Evolutionary conservation across 2,888 invertebrate species (phyloP).

Genomic region (Rhogogaster chlorosoma): DNA sequence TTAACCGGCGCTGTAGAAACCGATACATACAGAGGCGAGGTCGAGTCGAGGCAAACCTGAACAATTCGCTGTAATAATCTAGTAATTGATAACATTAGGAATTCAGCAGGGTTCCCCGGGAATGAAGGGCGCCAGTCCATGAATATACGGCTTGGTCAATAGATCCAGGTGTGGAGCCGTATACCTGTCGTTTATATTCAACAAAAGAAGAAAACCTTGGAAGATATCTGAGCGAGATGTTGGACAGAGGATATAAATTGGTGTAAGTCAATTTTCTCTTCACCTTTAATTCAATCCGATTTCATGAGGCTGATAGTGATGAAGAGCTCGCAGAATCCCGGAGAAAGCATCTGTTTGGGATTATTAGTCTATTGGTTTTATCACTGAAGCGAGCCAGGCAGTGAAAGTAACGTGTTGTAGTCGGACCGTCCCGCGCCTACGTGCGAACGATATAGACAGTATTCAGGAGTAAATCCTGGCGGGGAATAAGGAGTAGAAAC

Average conservation of each 20-base stretch:
- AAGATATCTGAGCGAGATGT: neutral
- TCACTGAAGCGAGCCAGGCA: neutral
- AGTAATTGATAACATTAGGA: constrained; percentile 74
- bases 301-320: neutral
- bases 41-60: constrained; percentile 64
- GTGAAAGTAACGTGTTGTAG: neutral
- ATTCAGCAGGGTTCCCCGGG: constrained; percentile 59
- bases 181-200: neutral
- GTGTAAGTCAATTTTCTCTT: neutral
- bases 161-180: neutral
- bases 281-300: neutral
- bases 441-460: neutral
- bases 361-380: neutral
- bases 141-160: constrained; percentile 8
- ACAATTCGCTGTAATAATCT: constrained; percentile 74
- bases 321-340: neutral
- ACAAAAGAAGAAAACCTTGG: neutral
- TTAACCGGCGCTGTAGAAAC: neutral
- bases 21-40: constrained; percentile 49
- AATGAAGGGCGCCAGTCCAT: constrained; percentile 13
- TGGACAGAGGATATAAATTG: neutral
- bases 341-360: neutral
- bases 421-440: neutral
- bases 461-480: neutral
- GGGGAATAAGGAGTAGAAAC: neutral